A percentile compares a stretch with the other conserved stretches of the same genome.
These are phyloP conservation scores for Neopipo cinnamomea DNA, from an alignment of 2,113 vertebrate genomes.

Conservation along the genomic window DNA sequence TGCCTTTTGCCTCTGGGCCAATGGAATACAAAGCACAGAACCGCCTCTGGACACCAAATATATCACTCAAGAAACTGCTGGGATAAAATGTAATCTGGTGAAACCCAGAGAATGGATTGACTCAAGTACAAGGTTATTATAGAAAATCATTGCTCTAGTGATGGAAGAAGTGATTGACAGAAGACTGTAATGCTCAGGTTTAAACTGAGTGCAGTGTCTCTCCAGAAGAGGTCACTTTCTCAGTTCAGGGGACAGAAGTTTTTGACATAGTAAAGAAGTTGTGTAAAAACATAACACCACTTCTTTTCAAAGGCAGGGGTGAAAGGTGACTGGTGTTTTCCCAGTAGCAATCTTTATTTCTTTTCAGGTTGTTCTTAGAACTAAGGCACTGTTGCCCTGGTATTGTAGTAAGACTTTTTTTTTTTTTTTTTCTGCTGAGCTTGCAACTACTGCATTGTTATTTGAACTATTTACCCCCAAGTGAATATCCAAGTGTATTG, in stretches of 20 bases:
- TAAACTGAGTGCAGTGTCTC: background rate
- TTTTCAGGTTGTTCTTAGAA: background rate
- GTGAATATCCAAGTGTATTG: background rate
- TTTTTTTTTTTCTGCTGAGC: background rate
- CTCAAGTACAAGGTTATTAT: background rate
- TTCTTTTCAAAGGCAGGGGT: background rate
- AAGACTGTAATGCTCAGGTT: background rate
- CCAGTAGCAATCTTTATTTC: background rate
- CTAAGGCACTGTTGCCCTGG: background rate
- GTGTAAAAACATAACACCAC: background rate
- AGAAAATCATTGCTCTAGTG: slow-evolving; percentile 14
- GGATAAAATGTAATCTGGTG: background rate
- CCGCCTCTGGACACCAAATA: background rate
- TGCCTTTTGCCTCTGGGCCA: background rate
- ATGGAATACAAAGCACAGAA: background rate
- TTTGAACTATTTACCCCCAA: background rate
- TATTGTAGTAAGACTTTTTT: background rate
- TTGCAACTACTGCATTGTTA: background rate
- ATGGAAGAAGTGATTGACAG: background rate
- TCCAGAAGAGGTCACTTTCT: background rate
- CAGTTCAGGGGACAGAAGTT: background rate
- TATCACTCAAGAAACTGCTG: background rate
- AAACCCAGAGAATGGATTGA: background rate
- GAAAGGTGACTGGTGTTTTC: background rate
- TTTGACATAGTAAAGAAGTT: background rate